Conservation (phyloP, 2,888 invertebrate genomes). For the Oscheius sp. region DNA sequence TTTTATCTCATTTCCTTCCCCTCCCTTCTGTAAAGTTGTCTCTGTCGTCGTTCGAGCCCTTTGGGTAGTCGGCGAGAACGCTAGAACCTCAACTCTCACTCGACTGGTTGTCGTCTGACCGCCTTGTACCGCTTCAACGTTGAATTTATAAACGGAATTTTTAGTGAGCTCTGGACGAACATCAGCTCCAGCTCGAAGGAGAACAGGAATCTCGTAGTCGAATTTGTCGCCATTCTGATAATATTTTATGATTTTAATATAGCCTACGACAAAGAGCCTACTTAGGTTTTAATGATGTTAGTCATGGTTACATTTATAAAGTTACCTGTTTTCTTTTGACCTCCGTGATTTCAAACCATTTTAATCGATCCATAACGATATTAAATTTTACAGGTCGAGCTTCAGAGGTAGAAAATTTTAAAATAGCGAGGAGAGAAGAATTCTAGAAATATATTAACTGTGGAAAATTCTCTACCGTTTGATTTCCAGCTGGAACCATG, state of each 20-base stretch:
- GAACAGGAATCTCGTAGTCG: constrained; percentile 5
- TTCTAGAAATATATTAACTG: not conserved
- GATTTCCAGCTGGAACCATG: constrained; percentile 58
- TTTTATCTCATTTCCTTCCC: no score
- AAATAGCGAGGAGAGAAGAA: constrained; percentile 1
- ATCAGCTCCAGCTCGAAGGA: not conserved
- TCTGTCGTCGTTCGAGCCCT: constrained; percentile 11
- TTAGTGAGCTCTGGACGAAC: constrained; percentile 7
- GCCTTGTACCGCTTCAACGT: constrained; percentile 9
- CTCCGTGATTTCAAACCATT: constrained; percentile 54
- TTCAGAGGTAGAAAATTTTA: not conserved
- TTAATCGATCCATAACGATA: constrained; percentile 42
- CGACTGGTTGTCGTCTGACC: not conserved
- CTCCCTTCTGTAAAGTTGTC: no score
- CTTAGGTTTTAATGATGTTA: no score
- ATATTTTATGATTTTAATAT: no score
- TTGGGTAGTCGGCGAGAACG: constrained; percentile 41
- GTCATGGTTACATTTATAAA: no score
- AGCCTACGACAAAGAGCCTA: no score
- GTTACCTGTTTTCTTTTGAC: constrained; percentile 40
- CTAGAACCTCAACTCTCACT: constrained; percentile 50
- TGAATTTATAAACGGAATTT: constrained; percentile 23
- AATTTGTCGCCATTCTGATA: not conserved
- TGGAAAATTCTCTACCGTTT: constrained; percentile 26
- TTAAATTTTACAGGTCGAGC: constrained; percentile 37